Evolutionary conservation across 2,797 vertebrate species (phyloP).

Genomic region (Nasua narica): DNA sequence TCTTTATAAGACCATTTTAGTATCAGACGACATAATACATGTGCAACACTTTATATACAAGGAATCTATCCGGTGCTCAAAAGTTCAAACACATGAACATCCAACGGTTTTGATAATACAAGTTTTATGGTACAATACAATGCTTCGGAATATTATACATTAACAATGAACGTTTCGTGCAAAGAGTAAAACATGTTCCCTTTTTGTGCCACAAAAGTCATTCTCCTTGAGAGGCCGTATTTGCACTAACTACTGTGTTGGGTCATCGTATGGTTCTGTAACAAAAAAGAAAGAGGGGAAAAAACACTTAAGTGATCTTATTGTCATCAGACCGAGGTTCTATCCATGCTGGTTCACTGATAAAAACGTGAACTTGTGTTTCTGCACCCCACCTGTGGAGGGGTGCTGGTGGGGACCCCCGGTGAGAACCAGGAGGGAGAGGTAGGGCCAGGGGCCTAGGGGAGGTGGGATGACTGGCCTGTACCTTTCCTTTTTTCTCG

Average conservation of each 20-base stretch:
- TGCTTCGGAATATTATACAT: constrained; percentile 92
- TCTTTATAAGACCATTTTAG: constrained; percentile 87
- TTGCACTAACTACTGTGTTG: constrained; percentile 98
- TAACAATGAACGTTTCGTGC: constrained; percentile 94
- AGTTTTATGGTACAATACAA: constrained; percentile 91
- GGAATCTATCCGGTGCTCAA: constrained; percentile 92
- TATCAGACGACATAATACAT: constrained; percentile 97
- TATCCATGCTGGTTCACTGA: background rate
- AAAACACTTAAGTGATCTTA: constrained; percentile 33
- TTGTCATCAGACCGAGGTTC: background rate
- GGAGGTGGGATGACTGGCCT: background rate
- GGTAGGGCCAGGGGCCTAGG: background rate
- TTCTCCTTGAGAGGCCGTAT: constrained; percentile 80
- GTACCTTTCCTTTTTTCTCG: background rate
- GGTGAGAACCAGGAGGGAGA: too few relatives aligned
- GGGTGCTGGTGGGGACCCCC: rapidly evolving
- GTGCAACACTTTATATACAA: constrained; percentile 98
- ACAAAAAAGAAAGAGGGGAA: constrained; percentile 68
- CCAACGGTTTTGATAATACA: constrained; percentile 89
- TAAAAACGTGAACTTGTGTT: background rate
- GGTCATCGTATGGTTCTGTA: constrained; percentile 98
- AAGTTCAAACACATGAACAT: constrained; percentile 90
- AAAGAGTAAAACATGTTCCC: constrained; percentile 91
- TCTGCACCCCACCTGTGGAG: rapidly evolving
- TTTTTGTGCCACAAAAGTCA: constrained; percentile 84